Percentiles rank a stretch among this genome's conserved stretches.
These are phyloP conservation scores for Sinella curviseta DNA, from an alignment of 1,140 invertebrate genomes.

Conservation along the genomic window DNA sequence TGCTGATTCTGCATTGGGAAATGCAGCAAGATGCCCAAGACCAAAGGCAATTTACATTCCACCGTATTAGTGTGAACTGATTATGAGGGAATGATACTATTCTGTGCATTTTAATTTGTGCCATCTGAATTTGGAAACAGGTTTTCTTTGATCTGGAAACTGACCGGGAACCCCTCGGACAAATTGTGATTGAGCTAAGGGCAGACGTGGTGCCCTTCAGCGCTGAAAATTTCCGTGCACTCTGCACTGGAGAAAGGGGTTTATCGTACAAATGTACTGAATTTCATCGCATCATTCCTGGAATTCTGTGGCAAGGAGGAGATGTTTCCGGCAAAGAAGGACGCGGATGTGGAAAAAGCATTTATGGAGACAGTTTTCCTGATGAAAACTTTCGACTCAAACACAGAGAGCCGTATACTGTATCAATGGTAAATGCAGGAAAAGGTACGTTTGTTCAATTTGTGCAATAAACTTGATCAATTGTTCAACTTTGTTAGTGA, in stretches of 20 bases:
- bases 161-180: slow-evolving; percentile 68
- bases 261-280: slow-evolving; percentile 86
- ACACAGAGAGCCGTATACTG: slow-evolving; percentile 53
- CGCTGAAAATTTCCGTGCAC: slow-evolving; percentile 87
- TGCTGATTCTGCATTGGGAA: neutral
- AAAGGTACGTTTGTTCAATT: slow-evolving; percentile 56
- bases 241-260: slow-evolving; percentile 93
- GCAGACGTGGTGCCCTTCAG: slow-evolving; percentile 94
- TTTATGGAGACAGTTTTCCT: slow-evolving; percentile 93
- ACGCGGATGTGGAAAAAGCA: slow-evolving; percentile 79
- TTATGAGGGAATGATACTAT: neutral
- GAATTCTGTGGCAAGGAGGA: slow-evolving; percentile 95
- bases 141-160: slow-evolving; percentile 36
- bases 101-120: neutral
- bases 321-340: slow-evolving; percentile 95
- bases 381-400: slow-evolving; percentile 79
- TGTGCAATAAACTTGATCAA: neutral
- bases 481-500: neutral
- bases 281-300: slow-evolving; percentile 90
- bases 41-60: neutral
- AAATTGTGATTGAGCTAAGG: slow-evolving; percentile 82
- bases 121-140: neutral
- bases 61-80: too few species aligned
- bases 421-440: slow-evolving; percentile 93
- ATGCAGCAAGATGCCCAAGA: slow-evolving; percentile 29